Conservation (phyloP, 2,888 invertebrate genomes). For the Monochamus alternatus region DNA sequence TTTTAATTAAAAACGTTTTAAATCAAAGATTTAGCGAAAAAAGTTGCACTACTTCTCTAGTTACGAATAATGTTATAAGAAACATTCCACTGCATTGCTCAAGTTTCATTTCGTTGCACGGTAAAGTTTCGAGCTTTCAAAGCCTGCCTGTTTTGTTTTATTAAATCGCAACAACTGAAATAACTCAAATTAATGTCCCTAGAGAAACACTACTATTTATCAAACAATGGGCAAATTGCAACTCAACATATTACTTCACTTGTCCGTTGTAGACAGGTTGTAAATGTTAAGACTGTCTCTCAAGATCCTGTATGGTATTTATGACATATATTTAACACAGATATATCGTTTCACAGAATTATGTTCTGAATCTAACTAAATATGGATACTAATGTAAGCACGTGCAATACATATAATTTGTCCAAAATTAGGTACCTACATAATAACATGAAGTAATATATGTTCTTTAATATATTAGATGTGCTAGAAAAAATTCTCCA, state of each 20-base stretch:
- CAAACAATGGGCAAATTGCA: constrained; percentile 22
- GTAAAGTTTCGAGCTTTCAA: constrained; percentile 24
- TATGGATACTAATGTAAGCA: too few relatives aligned
- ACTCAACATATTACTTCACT: constrained; percentile 19
- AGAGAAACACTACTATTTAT: constrained; percentile 23
- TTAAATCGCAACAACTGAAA: constrained; percentile 34
- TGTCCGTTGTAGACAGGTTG: constrained; percentile 5
- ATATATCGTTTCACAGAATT: too few relatives aligned
- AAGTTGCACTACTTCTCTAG: constrained; percentile 14
- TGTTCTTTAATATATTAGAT: too few relatives aligned
- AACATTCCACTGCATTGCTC: constrained; percentile 23
- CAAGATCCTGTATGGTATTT: too few relatives aligned
- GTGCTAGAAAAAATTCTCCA: too few relatives aligned
- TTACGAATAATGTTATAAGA: constrained; percentile 1
- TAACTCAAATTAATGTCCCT: constrained; percentile 31
- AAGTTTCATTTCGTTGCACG: constrained; percentile 27
- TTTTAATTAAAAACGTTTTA: constrained; percentile 33
- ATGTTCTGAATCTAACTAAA: too few relatives aligned
- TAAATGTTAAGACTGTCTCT: not conserved
- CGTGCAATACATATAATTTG: too few relatives aligned
- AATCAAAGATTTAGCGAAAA: constrained; percentile 17
- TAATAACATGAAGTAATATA: too few relatives aligned
- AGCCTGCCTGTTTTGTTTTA: constrained; percentile 31
- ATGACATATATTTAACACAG: too few relatives aligned
- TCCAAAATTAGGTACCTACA: too few relatives aligned